Base-by-base conservation (phyloP, 1,140 invertebrate species). In the Bradynema listronoti region DNA sequence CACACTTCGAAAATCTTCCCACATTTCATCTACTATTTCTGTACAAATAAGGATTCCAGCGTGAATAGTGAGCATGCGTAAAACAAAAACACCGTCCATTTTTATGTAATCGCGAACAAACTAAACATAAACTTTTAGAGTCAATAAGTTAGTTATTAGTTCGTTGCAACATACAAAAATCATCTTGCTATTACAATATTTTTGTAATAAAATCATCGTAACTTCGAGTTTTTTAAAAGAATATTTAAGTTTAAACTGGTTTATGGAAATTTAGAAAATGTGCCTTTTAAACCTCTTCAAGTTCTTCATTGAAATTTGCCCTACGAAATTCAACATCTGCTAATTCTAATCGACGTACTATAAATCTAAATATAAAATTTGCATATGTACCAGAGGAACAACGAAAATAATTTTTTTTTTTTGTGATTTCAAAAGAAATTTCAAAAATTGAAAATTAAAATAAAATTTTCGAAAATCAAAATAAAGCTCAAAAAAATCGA, bases 61-160 rank as follows among this genome's bases (percentile, higher is more conserved):
- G 53, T 76, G 73, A 9, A 78, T 73, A 6, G 72, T 78, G 6
- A 76, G 61, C 73, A 76, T 77, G 9, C 61, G 62, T 1, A 76
- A 52, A 16, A 76, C 76, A 46, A 76, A 76, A 49, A 56, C 50
- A 14, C 68, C 65, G 57, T 78, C 72, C 50, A 77, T 75, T 56
- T 77, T 74, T 24, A 74, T 56, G 47, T 62, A 77, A 32, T 74
- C 64, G 16, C 65, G 57, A 9, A 77, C 74, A 36, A 74, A 74
- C 63, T 75, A 32, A 66, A 66, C 5, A 4, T 11, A 50, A 9
- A 53, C 9, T 51, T 55, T 55, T 9, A 54, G 9, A 53, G 16
- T 47, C 27, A 14, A 16, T 22, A 11, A 24, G 33, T 36, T 19
- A n/a, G 39, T 29, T 7, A 46, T 62, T 47, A 63, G 3, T 11